Base-by-base conservation (phyloP, 2,797 vertebrate species). In the Anabacerthia variegaticeps region DNA sequence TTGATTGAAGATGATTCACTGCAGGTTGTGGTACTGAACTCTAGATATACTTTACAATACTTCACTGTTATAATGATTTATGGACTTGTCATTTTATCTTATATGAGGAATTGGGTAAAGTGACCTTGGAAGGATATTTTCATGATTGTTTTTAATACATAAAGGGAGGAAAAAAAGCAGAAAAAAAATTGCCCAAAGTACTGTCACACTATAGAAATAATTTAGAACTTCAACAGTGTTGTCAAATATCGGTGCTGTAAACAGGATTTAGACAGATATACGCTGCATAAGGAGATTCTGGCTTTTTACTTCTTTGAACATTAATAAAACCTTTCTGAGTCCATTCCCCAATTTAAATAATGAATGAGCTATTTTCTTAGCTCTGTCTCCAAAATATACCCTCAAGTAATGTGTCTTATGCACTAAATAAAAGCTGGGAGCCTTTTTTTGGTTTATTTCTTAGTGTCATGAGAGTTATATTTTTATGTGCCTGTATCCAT, bases 271-370 rank as follows among this genome's bases (percentile, higher is more conserved):
- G 88, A 88, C 52, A 93, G 91, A 95, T 94, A 62, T 0, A 61
- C 44, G 73, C 71, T 82, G 59, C 52, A 28, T 79, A 88, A 92
- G 80, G 72, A 82, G 32, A 78, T 87, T 92, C 34, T 65, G 89
- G 19, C 27, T 90, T 90, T 93, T 92, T 78, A 73, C 61, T 91
- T n/a, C 80, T 92, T 90, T 78, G 91, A 90, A 69, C 63, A 84
- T 88, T 93, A 94, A 92, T 96, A 93, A 93, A 91, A 86, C 46
- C 68, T 72, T 54, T 93, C 74, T 18, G 73, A 88, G 79, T 86
- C 85, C 74, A 39, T 93, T 86, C 69, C 59, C 34, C 76, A 88
- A 85, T 93, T 97, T 96, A 88, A 93, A 96, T 97, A 95, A 96
- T 86, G 79, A 91, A 87, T 84, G 82, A 92, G 62, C 69, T 86